A percentile compares a stretch with the other conserved stretches of the same genome.
Evolutionary conservation across 2,797 vertebrate genomes (phyloP).

Genomic region (Protonibea diacanthus): DNA sequence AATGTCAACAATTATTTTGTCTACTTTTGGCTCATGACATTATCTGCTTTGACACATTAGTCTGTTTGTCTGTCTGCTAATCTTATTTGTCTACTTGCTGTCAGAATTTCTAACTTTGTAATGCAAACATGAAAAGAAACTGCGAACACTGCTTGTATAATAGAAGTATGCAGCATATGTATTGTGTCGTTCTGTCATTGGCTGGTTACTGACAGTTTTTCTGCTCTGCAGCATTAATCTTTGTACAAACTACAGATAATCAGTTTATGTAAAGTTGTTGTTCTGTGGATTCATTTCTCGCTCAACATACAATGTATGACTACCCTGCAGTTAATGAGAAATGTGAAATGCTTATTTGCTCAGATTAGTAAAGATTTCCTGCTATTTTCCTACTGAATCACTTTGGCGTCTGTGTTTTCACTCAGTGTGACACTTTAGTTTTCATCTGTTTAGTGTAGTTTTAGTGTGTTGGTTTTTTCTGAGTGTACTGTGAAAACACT

Average conservation of each 20-base stretch:
- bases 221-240: neutral
- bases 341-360: slow-evolving; percentile 13
- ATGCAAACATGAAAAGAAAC: neutral
- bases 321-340: neutral
- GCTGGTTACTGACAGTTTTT: neutral
- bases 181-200: neutral
- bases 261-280: neutral
- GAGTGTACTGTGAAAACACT: neutral
- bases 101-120: neutral
- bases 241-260: neutral
- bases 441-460: neutral
- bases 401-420: slow-evolving; percentile 15
- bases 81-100: slow-evolving; percentile 15
- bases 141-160: neutral
- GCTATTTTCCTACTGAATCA: slow-evolving; percentile 16
- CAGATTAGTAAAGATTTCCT: slow-evolving; percentile 8
- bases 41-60: slow-evolving; percentile 1
- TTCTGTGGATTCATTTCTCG: neutral
- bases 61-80: neutral
- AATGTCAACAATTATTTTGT: slow-evolving; percentile 11
- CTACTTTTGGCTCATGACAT: slow-evolving; percentile 5
- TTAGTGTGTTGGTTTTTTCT: neutral
- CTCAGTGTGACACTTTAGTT: neutral
- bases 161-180: neutral
- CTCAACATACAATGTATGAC: neutral